A percentile compares a stretch with the other conserved stretches of the same genome.
phyloP scores from a whole-genome alignment of 2,797 vertebrate genomes.

The Premnoplex brunnescens region DNA sequence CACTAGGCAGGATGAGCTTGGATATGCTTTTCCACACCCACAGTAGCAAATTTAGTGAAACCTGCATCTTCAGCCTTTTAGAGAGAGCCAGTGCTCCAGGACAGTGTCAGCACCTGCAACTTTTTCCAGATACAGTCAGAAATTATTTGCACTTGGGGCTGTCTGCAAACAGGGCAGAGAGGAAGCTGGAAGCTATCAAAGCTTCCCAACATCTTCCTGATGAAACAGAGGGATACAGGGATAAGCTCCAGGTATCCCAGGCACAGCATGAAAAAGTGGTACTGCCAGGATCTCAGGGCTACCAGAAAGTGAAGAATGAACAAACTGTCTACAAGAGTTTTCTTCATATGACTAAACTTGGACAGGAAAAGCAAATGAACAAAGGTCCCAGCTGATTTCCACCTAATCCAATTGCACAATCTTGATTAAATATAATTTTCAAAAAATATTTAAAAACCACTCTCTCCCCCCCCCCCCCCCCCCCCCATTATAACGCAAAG shows the following conservation, averaged over 20 bases:
- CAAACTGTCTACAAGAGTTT: neutral
- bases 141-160: neutral
- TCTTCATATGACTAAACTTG: neutral
- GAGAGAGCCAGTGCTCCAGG: neutral
- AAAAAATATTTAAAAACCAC: neutral
- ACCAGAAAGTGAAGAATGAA: neutral
- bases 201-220: neutral
- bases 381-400: neutral
- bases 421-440: neutral
- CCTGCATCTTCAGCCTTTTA: neutral
- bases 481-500: neutral
- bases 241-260: neutral
- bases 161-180: neutral
- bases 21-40: neutral
- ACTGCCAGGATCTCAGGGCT: neutral
- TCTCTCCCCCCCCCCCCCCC: neutral
- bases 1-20: neutral
- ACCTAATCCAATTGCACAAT: neutral
- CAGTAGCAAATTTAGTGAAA: neutral
- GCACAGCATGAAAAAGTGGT: neutral
- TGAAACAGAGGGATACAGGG: neutral
- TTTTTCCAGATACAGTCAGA: fast-evolving
- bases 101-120: fast-evolving
- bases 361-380: neutral
- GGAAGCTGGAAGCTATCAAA: neutral